These are phyloP conservation scores for Micropoecilia bifurca DNA, from an alignment of 2,797 vertebrate genomes.

Conservation along the genomic window DNA sequence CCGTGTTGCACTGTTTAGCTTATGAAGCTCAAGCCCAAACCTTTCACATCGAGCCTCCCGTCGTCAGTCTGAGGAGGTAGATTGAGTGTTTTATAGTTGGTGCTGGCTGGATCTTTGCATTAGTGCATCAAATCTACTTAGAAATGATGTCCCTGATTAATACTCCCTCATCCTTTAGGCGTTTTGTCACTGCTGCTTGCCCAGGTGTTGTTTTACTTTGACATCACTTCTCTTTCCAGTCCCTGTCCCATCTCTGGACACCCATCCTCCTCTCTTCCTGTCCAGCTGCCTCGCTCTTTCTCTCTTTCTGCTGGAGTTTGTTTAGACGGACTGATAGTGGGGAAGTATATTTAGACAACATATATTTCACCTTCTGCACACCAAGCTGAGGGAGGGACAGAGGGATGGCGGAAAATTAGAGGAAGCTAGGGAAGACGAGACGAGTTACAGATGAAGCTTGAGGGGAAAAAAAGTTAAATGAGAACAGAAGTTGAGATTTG, in stretches of 20 bases:
- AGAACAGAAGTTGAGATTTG: background rate
- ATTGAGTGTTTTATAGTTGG: background rate
- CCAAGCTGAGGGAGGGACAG: conserved; percentile 70
- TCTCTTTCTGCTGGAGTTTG: conserved; percentile 74
- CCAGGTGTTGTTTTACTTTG: conserved; percentile 75
- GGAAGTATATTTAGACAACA: conserved; percentile 81
- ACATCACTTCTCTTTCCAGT: conserved; percentile 44
- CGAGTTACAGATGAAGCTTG: background rate
- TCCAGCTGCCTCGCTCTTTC: conserved; percentile 71
- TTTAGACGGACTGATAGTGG: conserved; percentile 81
- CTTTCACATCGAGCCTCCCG: background rate
- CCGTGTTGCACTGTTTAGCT: conserved; percentile 59
- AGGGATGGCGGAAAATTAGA: conserved; percentile 33
- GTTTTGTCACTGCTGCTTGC: conserved; percentile 41
- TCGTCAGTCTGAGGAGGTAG: background rate
- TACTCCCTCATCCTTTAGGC: conserved; percentile 18
- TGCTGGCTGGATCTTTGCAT: background rate
- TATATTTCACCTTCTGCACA: conserved; percentile 82
- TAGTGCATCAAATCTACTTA: background rate
- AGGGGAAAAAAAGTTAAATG: background rate
- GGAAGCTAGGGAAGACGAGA: conserved; percentile 17
- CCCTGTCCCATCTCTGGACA: conserved; percentile 54
- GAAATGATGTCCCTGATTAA: background rate
- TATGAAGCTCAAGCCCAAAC: conserved; percentile 39
- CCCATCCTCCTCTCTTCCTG: conserved; percentile 72